phyloP scores from a whole-genome alignment of 2,113 vertebrate species.

The Petrocephalus microphthalmus region DNA sequence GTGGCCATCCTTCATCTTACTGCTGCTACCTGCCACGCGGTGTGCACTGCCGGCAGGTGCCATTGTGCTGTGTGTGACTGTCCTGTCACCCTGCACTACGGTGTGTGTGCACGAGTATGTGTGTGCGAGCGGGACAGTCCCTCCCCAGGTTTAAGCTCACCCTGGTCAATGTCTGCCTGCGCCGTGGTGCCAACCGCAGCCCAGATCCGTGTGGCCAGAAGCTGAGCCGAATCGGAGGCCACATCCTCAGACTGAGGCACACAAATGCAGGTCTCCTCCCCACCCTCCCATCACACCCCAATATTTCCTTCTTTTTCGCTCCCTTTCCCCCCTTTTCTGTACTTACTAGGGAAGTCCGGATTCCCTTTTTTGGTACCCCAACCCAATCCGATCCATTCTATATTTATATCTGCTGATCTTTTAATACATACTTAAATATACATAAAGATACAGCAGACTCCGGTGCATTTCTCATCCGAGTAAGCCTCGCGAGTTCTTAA shows the following conservation, averaged over 20 bases:
- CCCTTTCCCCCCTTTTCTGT: not conserved
- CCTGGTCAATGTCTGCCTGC: not conserved
- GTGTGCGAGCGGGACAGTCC: not conserved
- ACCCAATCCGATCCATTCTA: not conserved
- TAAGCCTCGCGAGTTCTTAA: not conserved
- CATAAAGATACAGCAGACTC: not conserved
- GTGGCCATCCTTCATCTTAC: not conserved
- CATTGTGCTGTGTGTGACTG: not conserved
- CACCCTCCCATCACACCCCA: not conserved
- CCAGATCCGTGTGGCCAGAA: not conserved
- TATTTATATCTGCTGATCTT: not conserved
- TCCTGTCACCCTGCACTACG: not conserved
- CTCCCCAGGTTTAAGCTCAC: no score
- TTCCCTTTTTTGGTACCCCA: not conserved
- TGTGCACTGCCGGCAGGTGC: not conserved
- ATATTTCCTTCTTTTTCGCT: not conserved
- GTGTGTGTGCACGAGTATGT: not conserved
- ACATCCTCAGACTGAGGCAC: not conserved
- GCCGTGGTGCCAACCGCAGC: not conserved
- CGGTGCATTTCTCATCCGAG: not conserved
- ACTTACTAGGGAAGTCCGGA: not conserved
- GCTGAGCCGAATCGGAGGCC: not conserved
- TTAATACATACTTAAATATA: not conserved
- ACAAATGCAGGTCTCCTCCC: slow-evolving; percentile 1
- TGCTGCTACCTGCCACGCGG: not conserved